Percentiles rank a stretch among this genome's conserved stretches.
These are phyloP conservation scores for Neodiprion virginianus DNA, from an alignment of 1,140 invertebrate species.

Conservation along the genomic window DNA sequence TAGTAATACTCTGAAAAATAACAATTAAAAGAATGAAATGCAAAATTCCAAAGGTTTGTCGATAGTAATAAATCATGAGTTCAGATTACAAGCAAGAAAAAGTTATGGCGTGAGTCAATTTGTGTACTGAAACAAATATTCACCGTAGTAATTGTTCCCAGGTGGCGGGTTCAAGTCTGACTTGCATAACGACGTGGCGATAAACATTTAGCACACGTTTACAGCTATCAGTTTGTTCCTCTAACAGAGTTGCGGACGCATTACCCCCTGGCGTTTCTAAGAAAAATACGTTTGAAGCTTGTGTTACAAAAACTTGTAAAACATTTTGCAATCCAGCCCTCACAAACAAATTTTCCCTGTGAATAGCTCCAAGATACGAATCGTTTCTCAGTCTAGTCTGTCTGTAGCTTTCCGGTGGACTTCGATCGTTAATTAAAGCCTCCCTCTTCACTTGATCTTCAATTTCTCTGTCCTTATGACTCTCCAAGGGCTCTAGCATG, in stretches of 20 bases:
- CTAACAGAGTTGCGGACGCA: constrained; percentile 65
- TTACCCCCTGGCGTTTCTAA: constrained; percentile 63
- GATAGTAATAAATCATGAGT: constrained; percentile 13
- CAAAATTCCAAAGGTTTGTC: background rate
- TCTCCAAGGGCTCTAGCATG: constrained; percentile 82
- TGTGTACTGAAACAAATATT: constrained; percentile 5
- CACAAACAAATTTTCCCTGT: constrained; percentile 79
- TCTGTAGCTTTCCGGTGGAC: constrained; percentile 62
- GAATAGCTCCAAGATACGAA: constrained; percentile 82
- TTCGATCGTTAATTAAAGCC: constrained; percentile 46
- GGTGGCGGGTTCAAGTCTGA: constrained; percentile 87
- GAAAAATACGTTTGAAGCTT: constrained; percentile 94
- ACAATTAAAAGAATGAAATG: constrained; percentile 34
- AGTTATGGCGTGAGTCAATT: too few species aligned
- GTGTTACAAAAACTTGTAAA: constrained; percentile 92
- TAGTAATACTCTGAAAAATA: constrained; percentile 78
- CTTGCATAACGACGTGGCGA: constrained; percentile 96
- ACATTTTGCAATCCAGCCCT: constrained; percentile 87
- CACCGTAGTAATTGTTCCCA: constrained; percentile 74
- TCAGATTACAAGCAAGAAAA: background rate
- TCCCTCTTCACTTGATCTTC: constrained; percentile 48
- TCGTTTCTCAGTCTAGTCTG: constrained; percentile 77
- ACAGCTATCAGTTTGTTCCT: constrained; percentile 95
- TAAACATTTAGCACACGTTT: constrained; percentile 97
- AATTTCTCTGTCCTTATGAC: constrained; percentile 53